These are phyloP conservation scores for Xyrauchen texanus DNA, from an alignment of 2,113 vertebrate species.

Conservation along the genomic window DNA sequence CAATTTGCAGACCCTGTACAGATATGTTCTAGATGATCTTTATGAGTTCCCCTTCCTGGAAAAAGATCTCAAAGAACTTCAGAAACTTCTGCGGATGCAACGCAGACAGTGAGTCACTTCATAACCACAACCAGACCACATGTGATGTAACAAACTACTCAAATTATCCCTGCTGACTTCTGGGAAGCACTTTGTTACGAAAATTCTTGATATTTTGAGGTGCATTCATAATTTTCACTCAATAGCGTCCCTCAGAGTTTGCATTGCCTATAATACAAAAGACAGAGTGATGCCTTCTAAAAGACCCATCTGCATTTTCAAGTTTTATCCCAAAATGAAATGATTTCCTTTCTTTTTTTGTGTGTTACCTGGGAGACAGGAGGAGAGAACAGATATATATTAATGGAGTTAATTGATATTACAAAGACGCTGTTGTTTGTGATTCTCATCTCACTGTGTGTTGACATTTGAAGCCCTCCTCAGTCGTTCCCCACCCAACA, in stretches of 20 bases:
- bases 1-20: conserved; percentile 84
- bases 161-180: background rate
- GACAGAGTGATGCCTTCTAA: background rate
- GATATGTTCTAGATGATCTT: conserved; percentile 89
- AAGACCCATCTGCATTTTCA: conserved; percentile 9
- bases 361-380: background rate
- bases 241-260: background rate
- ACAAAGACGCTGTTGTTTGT: background rate
- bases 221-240: background rate
- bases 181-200: background rate
- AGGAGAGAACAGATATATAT: conserved; percentile 4
- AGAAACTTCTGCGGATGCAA: conserved; percentile 88
- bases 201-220: background rate
- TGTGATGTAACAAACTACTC: background rate
- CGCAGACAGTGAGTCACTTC: conserved; percentile 86
- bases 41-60: conserved; percentile 91
- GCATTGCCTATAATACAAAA: background rate
- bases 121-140: background rate
- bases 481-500: no score
- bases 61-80: conserved; percentile 89
- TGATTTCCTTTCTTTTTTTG: background rate
- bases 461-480: background rate
- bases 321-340: background rate
- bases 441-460: background rate
- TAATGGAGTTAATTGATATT: conserved; percentile 3